Evolutionary conservation across 2,797 vertebrate genomes (phyloP).

Genomic region (Xenentodon cancila): DNA sequence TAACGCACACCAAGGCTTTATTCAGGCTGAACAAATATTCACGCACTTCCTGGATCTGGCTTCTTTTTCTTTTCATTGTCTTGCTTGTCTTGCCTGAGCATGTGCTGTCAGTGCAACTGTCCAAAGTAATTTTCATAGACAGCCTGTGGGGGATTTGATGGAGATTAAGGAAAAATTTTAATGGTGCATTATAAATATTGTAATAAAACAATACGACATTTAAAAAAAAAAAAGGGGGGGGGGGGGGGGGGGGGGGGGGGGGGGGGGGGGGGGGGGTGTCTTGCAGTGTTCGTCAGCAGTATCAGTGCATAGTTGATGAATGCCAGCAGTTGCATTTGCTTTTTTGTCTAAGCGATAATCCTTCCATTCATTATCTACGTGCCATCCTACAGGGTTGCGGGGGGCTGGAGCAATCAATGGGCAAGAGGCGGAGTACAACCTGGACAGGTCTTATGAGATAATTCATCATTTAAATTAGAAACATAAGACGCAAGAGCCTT

Average conservation of each 20-base stretch:
- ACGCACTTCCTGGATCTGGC: constrained; percentile 30
- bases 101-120: constrained; percentile 41
- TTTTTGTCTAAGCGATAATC: constrained; percentile 6
- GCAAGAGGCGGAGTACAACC: too few relatives aligned
- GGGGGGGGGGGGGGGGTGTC: too few relatives aligned
- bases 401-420: too few relatives aligned
- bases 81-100: constrained; percentile 41
- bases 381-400: too few relatives aligned
- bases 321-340: neutral
- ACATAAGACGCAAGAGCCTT: neutral
- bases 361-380: too few relatives aligned
- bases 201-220: constrained; percentile 11
- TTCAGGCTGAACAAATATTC: constrained; percentile 46
- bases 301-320: neutral
- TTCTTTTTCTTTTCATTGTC: constrained; percentile 44
- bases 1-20: constrained; percentile 42
- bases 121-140: constrained; percentile 47
- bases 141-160: constrained; percentile 35
- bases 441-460: too few relatives aligned
- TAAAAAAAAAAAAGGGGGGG: neutral
- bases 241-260: too few relatives aligned
- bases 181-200: constrained; percentile 33
- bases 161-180: constrained; percentile 29
- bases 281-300: constrained; percentile 4
- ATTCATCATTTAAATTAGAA: constrained; percentile 2